phyloP scores from a whole-genome alignment of 2,113 vertebrate genomes.

The Proterorhinus semilunaris region DNA sequence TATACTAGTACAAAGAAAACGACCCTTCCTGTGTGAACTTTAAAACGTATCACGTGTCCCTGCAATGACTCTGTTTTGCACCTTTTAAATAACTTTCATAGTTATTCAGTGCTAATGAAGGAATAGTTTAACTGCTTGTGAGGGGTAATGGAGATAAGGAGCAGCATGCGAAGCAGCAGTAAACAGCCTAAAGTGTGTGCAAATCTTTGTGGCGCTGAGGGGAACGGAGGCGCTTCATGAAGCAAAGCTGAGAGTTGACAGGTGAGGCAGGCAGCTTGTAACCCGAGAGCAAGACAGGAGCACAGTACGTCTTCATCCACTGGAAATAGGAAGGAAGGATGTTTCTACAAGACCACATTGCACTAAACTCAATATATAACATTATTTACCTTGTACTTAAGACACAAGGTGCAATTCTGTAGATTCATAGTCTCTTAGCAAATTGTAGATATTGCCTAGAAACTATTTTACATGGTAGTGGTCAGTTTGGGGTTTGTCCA shows the following conservation, averaged over 20 bases:
- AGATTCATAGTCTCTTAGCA: too few relatives aligned
- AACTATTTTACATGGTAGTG: too few relatives aligned
- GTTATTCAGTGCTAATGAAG: constrained; percentile 1
- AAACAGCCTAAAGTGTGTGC: constrained; percentile 9
- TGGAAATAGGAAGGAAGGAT: background rate
- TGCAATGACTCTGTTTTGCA: background rate
- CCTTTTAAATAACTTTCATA: background rate
- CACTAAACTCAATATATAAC: background rate
- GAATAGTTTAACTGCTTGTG: background rate
- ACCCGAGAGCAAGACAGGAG: constrained; percentile 5
- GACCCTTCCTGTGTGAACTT: background rate
- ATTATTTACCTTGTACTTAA: too few relatives aligned
- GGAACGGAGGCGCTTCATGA: background rate
- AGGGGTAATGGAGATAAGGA: background rate
- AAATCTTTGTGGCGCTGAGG: background rate
- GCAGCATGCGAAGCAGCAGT: background rate
- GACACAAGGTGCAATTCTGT: too few relatives aligned
- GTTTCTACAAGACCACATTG: background rate
- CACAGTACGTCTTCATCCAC: background rate
- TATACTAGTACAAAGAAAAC: background rate
- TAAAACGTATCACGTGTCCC: background rate
- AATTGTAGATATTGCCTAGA: too few relatives aligned
- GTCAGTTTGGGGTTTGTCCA: too few relatives aligned
- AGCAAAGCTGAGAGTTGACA: background rate
- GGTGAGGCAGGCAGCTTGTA: constrained; percentile 7